Percentiles rank a stretch among this genome's conserved stretches.
Evolutionary conservation across 1,140 invertebrate species (phyloP).

Genomic region (Bradysia coprophila): DNA sequence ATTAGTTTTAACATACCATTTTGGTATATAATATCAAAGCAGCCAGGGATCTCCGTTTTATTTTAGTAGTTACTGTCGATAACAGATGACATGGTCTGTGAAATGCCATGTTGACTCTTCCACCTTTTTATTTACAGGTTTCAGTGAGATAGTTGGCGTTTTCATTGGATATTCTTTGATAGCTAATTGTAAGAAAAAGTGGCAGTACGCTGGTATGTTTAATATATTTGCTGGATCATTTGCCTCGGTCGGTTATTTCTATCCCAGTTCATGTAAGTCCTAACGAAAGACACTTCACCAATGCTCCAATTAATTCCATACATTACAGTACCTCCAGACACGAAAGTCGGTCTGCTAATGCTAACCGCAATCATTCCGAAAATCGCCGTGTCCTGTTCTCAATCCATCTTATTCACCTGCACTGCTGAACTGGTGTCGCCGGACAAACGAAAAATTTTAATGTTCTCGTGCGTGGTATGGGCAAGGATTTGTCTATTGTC

Average conservation of each 20-base stretch:
- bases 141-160: conserved; percentile 16
- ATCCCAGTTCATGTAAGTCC: conserved; percentile 10
- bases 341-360: background rate
- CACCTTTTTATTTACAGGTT: too few species aligned
- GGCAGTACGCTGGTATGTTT: conserved; percentile 18
- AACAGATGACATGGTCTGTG: too few species aligned
- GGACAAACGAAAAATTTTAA: background rate
- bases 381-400: background rate
- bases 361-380: conserved; percentile 1
- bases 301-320: background rate
- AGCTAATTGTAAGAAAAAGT: conserved; percentile 20
- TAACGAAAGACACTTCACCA: background rate
- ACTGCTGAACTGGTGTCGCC: conserved; percentile 2
- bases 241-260: conserved; percentile 19
- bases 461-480: conserved; percentile 1
- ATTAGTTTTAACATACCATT: too few species aligned
- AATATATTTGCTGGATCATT: conserved; percentile 23
- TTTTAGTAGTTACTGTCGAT: too few species aligned
- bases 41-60: too few species aligned
- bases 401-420: conserved; percentile 1
- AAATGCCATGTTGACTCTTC: too few species aligned
- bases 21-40: too few species aligned
- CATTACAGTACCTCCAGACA: background rate
- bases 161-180: conserved; percentile 17
- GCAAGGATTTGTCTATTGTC: conserved; percentile 1